Evolutionary conservation across 2,888 invertebrate species (phyloP).

Genomic region (Amiota mariae): DNA sequence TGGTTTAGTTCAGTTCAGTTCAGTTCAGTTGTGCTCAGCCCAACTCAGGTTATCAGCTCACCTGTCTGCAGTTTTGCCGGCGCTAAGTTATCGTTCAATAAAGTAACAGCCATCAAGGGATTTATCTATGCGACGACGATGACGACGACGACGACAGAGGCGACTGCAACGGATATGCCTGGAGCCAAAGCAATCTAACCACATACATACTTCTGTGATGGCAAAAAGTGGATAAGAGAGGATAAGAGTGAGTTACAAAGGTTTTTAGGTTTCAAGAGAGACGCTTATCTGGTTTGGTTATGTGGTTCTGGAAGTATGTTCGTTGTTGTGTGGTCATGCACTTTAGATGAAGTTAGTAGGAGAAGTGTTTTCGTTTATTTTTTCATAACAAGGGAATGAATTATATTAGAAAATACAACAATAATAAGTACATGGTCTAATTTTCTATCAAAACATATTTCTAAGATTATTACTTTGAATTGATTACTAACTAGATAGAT

Average conservation of each 20-base stretch:
- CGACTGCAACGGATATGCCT: constrained; percentile 29
- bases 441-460: too few species aligned
- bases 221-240: constrained; percentile 45
- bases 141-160: constrained; percentile 23
- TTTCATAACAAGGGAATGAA: too few species aligned
- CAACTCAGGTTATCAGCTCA: constrained; percentile 46
- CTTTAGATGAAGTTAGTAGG: constrained; percentile 40
- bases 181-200: constrained; percentile 41
- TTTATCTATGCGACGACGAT: constrained; percentile 22
- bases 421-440: too few species aligned
- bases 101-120: constrained; percentile 41
- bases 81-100: constrained; percentile 55
- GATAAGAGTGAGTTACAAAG: constrained; percentile 33
- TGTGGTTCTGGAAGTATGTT: constrained; percentile 32
- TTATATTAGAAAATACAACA: too few species aligned
- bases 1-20: too few species aligned
- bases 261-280: background rate
- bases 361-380: background rate
- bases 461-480: too few species aligned
- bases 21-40: background rate
- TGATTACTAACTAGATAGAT: too few species aligned
- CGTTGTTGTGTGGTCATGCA: constrained; percentile 41
- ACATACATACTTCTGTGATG: constrained; percentile 2
- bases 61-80: constrained; percentile 42
- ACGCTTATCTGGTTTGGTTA: background rate